A percentile compares a stretch with the other conserved stretches of the same genome.
These are phyloP conservation scores for Acropora tenuis DNA, from an alignment of 64 coral and sea anemone species.

Conservation along the genomic window DNA sequence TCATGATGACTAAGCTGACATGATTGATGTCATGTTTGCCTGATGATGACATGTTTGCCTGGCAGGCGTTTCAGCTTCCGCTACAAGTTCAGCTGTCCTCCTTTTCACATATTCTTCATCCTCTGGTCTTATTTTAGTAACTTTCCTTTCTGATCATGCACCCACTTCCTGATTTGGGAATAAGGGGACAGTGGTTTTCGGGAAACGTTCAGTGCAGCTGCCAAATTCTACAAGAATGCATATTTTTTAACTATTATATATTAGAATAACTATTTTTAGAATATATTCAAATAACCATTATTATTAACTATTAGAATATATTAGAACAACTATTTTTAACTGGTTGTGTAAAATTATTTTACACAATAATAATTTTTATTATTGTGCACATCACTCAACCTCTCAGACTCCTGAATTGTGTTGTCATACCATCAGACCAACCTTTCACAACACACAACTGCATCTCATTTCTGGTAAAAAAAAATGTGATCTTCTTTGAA, in stretches of 20 bases:
- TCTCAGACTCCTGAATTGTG: too few species aligned
- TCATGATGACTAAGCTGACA: neutral
- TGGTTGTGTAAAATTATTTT: too few species aligned
- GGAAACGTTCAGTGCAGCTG: too few species aligned
- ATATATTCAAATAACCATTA: too few species aligned
- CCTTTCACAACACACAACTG: neutral
- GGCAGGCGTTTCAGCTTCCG: slow-evolving; percentile 32
- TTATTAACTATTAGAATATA: too few species aligned
- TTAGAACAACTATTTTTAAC: too few species aligned
- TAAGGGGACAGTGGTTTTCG: neutral
- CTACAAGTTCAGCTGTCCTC: slow-evolving; percentile 65
- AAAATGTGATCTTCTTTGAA: slow-evolving; percentile 76
- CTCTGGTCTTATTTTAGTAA: slow-evolving; percentile 77
- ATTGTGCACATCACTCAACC: too few species aligned
- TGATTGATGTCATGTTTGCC: neutral
- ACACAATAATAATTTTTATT: too few species aligned
- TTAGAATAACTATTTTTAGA: too few species aligned
- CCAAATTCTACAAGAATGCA: too few species aligned
- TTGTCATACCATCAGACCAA: too few species aligned
- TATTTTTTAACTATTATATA: too few species aligned
- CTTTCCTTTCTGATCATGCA: slow-evolving; percentile 58
- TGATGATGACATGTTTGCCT: neutral
- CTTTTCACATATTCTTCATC: slow-evolving; percentile 91
- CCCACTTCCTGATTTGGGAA: slow-evolving; percentile 72
- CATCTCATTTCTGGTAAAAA: slow-evolving; percentile 76